Conservation (phyloP, 2,113 vertebrate genomes). For the Melozone crissalis region DNA sequence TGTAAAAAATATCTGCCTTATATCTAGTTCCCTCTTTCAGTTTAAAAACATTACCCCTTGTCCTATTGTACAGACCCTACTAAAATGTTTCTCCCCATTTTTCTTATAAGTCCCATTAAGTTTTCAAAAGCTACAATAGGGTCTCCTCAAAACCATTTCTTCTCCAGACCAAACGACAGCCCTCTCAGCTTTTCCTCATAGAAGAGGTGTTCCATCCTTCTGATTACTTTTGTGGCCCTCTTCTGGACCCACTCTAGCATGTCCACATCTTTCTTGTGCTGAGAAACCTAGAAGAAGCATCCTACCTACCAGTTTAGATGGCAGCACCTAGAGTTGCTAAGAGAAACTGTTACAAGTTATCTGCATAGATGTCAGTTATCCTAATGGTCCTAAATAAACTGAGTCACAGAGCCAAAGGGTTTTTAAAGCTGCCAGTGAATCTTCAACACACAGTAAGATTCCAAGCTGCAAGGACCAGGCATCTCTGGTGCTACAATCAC, state of each 20-base stretch:
- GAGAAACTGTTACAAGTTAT: neutral
- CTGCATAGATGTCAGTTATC: neutral
- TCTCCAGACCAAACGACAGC: neutral
- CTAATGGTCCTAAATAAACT: neutral
- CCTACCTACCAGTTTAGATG: neutral
- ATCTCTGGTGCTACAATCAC: neutral
- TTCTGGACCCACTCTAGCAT: neutral
- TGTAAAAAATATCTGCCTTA: neutral
- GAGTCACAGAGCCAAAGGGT: neutral
- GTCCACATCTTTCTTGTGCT: accelerated
- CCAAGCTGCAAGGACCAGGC: neutral
- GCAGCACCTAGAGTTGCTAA: neutral
- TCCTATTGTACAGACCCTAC: accelerated
- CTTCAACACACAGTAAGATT: neutral
- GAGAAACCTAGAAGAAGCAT: neutral
- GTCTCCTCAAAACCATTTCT: neutral
- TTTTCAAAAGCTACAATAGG: neutral
- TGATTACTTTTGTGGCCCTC: neutral
- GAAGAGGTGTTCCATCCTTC: neutral
- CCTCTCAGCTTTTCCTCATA: neutral
- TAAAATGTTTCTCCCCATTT: neutral
- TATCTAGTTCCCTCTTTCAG: neutral
- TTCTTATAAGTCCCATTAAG: neutral
- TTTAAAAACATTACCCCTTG: neutral
- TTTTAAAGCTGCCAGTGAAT: neutral